phyloP scores from a whole-genome alignment of 2,113 vertebrate genomes.

The Podarcis raffonei region DNA sequence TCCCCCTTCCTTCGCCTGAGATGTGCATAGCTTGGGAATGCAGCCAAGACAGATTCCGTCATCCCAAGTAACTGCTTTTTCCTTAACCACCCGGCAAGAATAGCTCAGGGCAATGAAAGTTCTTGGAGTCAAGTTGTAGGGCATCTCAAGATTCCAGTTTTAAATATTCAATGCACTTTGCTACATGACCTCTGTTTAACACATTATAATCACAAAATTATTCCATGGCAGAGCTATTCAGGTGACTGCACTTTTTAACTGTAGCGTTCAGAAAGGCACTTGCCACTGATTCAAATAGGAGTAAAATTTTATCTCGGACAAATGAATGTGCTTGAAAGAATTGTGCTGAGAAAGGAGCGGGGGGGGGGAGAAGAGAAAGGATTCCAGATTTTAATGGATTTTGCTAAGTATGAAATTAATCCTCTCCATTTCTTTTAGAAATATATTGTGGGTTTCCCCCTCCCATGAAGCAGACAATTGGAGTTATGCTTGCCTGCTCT shows the following conservation, averaged over 20 bases:
- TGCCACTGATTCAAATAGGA: conserved; percentile 18
- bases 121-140: conserved; percentile 34
- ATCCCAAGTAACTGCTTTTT: conserved; percentile 27
- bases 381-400: neutral
- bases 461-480: neutral
- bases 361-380: neutral
- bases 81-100: conserved; percentile 26
- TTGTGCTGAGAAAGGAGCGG: neutral
- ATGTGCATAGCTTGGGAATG: conserved; percentile 26
- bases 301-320: conserved; percentile 18
- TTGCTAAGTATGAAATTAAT: neutral
- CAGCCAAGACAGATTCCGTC: conserved; percentile 8
- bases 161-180: conserved; percentile 21
- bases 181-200: conserved; percentile 24
- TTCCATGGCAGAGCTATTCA: conserved; percentile 27
- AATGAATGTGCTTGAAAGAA: conserved; percentile 2
- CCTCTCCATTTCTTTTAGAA: conserved; percentile 4
- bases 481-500: neutral
- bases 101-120: neutral
- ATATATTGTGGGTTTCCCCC: neutral
- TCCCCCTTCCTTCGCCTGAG: neutral
- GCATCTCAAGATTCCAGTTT: conserved; percentile 30
- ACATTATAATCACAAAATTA: conserved; percentile 5
- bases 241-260: conserved; percentile 26
- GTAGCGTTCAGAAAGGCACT: conserved; percentile 12